Evolutionary conservation across 2,888 invertebrate species (phyloP), one percentile per base, ranked within the genome.

Genomic region (Pollenia griseotomentosa): DNA sequence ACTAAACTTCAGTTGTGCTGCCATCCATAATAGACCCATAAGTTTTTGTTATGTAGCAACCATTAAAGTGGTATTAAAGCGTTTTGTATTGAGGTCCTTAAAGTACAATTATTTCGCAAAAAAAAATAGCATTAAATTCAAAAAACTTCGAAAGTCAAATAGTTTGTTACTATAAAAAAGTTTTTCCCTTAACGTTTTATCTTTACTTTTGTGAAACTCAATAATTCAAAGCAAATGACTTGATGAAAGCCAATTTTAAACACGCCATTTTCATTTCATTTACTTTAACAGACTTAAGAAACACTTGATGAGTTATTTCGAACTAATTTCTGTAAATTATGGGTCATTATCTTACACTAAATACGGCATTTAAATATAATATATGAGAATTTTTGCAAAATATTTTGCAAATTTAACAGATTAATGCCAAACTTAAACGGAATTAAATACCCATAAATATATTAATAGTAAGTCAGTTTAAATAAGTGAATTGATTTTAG

Each of bases 301-400:
- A 57, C 16, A 16, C 14, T 55, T 57, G 55, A 40, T 79, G 68
- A 70, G 2, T 2, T 19, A 42, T 61, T 48, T 75, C 23, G 19
- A 14, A 33, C 57, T 71, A 55, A 55, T 77, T 74, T 86, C 23
- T 19, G 55, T 42, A 86, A 86, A 86, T 86, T 86, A 79, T 68
- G 11, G 82, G 33, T 61, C 48, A 83, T 86, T 86, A 86, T 79
- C 48, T 51, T 16, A 40, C 9, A 51, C 68, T 78, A 74, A 46
- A 55, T 73, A 82, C 68, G 78, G 78, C 66, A 46, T 23, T 55
- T 33, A 66, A 80, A 70, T 1, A 19, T 63, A 55, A 57, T 77
- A 78, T 73, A 57, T 78, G 57, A 83, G 46, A 61, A 75, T 63
- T 55, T 70, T 74, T 42, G 68, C 68, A 61, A 83, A 75, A 74